phyloP scores from a whole-genome alignment of 2,113 vertebrate species.

The Telmatochromis sp. region DNA sequence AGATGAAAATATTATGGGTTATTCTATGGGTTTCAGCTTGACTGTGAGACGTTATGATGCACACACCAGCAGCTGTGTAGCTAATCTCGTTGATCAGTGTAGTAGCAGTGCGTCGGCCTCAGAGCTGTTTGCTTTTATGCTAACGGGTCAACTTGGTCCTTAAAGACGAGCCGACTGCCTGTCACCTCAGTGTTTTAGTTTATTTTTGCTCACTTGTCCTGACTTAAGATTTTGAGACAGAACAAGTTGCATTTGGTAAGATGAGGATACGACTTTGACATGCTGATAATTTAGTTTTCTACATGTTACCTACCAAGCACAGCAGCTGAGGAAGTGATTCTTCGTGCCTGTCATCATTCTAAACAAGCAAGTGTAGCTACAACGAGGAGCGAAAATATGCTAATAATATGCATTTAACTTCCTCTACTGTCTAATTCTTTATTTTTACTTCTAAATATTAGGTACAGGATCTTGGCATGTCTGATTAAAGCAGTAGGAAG shows the following conservation, averaged over 20 bases:
- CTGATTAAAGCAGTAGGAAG: background rate
- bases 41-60: background rate
- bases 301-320: background rate
- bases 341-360: background rate
- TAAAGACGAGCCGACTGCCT: background rate
- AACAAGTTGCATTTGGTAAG: background rate
- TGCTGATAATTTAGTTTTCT: background rate
- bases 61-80: background rate
- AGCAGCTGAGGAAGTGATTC: background rate
- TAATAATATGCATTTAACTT: background rate
- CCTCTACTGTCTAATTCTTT: background rate
- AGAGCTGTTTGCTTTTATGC: background rate
- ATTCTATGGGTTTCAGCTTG: background rate
- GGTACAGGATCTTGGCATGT: background rate
- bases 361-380: rapidly evolving
- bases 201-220: background rate
- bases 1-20: background rate
- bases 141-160: background rate
- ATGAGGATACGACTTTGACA: background rate
- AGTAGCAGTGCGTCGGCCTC: background rate
- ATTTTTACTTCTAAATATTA: background rate
- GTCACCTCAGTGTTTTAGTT: background rate
- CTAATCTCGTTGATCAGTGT: background rate
- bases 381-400: background rate
- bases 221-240: background rate